A percentile compares a stretch with the other conserved stretches of the same genome.
phyloP scores from a whole-genome alignment of 2,888 invertebrate genomes.

The Drosophila dives region DNA sequence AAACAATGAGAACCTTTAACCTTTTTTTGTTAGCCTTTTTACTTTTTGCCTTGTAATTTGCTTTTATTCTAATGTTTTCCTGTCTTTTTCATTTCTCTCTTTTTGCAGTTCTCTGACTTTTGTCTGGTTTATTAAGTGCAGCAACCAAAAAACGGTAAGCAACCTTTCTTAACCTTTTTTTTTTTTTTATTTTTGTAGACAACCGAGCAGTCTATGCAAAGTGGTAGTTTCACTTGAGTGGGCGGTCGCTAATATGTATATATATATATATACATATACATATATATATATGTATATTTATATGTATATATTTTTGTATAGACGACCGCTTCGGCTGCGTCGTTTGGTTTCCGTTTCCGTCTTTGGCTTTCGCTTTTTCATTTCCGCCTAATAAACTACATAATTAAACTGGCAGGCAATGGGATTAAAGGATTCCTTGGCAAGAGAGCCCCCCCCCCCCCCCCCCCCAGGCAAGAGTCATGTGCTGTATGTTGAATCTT shows the following conservation, averaged over 20 bases:
- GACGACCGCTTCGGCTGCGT: slow-evolving; percentile 18
- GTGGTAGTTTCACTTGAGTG: slow-evolving; percentile 68
- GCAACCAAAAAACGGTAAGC: slow-evolving; percentile 67
- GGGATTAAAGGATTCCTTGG: slow-evolving; percentile 79
- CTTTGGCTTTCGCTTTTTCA: slow-evolving; percentile 80
- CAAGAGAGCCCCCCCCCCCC: slow-evolving; percentile 18
- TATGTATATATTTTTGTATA: slow-evolving; percentile 7
- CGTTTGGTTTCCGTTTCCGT: slow-evolving; percentile 72
- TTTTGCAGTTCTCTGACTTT: slow-evolving; percentile 55
- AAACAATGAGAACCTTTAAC: slow-evolving; percentile 60
- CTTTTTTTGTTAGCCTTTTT: slow-evolving; percentile 29
- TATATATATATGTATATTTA: neutral
- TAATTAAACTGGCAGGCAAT: slow-evolving; percentile 83
- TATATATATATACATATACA: slow-evolving; percentile 2
- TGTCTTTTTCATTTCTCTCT: slow-evolving; percentile 22
- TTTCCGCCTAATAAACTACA: slow-evolving; percentile 84
- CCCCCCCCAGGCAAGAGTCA: slow-evolving; percentile 35
- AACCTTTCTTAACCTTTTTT: slow-evolving; percentile 63
- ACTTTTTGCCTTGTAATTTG: neutral
- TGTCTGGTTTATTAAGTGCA: slow-evolving; percentile 68
- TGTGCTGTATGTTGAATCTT: slow-evolving; percentile 47
- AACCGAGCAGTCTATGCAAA: slow-evolving; percentile 61
- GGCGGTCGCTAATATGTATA: slow-evolving; percentile 18
- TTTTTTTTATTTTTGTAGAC: neutral
- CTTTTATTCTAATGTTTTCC: slow-evolving; percentile 41